Evolutionary conservation across 2,888 invertebrate species (phyloP), one percentile per base, ranked within the genome.

Genomic region (Sminthurinus aureus): DNA sequence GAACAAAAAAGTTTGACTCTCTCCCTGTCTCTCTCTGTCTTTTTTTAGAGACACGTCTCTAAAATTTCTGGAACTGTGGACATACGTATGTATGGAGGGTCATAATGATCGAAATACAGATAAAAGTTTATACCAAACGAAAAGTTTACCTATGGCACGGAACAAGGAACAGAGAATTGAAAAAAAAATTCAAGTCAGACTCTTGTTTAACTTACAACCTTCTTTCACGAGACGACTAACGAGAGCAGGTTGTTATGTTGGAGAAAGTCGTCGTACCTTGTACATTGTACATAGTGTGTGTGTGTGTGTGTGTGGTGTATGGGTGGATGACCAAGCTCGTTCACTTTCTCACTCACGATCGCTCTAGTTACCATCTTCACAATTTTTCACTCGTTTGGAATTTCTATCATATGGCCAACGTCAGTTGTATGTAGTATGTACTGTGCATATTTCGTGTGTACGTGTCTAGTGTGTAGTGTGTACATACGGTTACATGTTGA

Each of bases 201-300:
- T 64, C 77, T 22, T 77, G 77, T 58, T 58, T 58, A 15, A 77
- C 52, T 58, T 77, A 38, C 38, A 58, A 24, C 77, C 50, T 77
- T 77, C 77, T 38, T 38, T 38, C 38, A 38, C 38, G 38, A 38
- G 38, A 22, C 8, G 22, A 13, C 77, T 77, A 77, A 77, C 77
- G 77, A 77, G 77, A 77, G 58, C 52, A 77, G 24, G 58, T 52
- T 77, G 77, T 77, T 58, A 58, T 22, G 64, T 20, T 58, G 50
- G 52, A 24, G 24, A 77, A 24, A 58, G 24, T 58, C 67, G 67
- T 20, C n/a, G 67, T 38, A 38, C 38, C 3, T 38, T 38, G 38
- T 38, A 38, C 38, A 6, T 38, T 38, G 38, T n/a, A 67, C n/a
- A 64, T 3, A 4, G 64, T 26, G 71, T 24, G 6, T 24, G 71